phyloP scores from a whole-genome alignment of 2,113 vertebrate species.

The Grus americana region DNA sequence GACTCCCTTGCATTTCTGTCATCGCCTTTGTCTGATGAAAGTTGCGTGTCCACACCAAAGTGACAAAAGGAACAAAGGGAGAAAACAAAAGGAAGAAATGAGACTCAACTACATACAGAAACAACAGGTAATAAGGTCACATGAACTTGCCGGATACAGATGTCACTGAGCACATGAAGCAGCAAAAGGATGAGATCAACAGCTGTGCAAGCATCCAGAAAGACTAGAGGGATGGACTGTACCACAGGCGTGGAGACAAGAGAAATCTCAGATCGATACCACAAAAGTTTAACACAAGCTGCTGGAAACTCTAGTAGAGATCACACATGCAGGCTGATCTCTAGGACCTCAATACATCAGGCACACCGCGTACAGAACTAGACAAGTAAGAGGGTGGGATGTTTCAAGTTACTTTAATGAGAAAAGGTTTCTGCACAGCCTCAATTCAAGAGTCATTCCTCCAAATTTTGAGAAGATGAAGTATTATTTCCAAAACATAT shows the following conservation, averaged over 20 bases:
- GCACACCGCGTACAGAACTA: fast-evolving
- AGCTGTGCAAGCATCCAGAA: neutral
- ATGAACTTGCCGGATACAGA: neutral
- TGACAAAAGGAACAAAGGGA: constrained; percentile 57
- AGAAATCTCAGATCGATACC: neutral
- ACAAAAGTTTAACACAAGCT: neutral
- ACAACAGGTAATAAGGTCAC: constrained; percentile 32
- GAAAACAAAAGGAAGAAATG: constrained; percentile 65
- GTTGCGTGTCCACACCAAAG: constrained; percentile 44
- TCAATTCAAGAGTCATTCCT: neutral
- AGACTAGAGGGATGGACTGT: neutral
- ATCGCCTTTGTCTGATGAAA: constrained; percentile 71
- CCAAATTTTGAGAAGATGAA: neutral
- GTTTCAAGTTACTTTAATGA: neutral
- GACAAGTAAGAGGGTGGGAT: neutral
- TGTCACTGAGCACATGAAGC: neutral
- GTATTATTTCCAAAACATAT: neutral
- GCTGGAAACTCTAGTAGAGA: neutral
- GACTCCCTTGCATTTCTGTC: constrained; percentile 72
- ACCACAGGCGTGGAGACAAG: neutral
- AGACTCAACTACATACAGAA: constrained; percentile 44
- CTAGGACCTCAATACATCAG: neutral
- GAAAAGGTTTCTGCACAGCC: neutral
- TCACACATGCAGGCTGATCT: neutral
- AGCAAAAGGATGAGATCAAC: neutral